phyloP scores from a whole-genome alignment of 2,888 invertebrate species.

The Cinara cedri region DNA sequence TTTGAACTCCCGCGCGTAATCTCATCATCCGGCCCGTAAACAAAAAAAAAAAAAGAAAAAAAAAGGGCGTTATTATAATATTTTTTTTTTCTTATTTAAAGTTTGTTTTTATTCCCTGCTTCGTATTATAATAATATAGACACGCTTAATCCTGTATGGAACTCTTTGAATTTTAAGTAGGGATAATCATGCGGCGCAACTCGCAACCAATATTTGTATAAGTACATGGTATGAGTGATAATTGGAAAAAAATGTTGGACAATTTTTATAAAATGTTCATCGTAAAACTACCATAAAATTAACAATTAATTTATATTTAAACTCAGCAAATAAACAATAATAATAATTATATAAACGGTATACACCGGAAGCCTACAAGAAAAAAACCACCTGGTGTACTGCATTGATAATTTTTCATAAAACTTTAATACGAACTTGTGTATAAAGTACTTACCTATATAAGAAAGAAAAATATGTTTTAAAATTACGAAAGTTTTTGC shows the following conservation, averaged over 20 bases:
- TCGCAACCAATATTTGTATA: too few species aligned
- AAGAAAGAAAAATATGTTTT: background rate
- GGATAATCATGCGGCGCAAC: background rate
- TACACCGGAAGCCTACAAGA: too few species aligned
- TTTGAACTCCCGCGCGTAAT: background rate
- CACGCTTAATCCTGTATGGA: background rate
- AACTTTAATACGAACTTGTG: background rate
- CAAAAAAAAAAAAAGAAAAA: background rate
- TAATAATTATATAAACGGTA: too few species aligned
- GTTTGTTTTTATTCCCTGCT: background rate
- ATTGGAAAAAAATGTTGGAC: too few species aligned
- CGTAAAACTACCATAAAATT: too few species aligned
- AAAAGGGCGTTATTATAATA: too few species aligned
- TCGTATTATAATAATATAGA: background rate
- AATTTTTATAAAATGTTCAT: too few species aligned
- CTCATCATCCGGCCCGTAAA: background rate
- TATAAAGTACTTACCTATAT: background rate
- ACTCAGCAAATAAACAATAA: background rate
- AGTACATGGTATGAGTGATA: too few species aligned
- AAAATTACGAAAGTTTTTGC: background rate
- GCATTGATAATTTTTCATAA: conserved; percentile 18
- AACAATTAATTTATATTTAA: background rate
- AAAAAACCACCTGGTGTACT: background rate
- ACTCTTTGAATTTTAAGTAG: conserved; percentile 6
- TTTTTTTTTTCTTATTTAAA: conserved; percentile 5